phyloP scores from a whole-genome alignment of 2,888 invertebrate species.

The Melinaea marsaeus region DNA sequence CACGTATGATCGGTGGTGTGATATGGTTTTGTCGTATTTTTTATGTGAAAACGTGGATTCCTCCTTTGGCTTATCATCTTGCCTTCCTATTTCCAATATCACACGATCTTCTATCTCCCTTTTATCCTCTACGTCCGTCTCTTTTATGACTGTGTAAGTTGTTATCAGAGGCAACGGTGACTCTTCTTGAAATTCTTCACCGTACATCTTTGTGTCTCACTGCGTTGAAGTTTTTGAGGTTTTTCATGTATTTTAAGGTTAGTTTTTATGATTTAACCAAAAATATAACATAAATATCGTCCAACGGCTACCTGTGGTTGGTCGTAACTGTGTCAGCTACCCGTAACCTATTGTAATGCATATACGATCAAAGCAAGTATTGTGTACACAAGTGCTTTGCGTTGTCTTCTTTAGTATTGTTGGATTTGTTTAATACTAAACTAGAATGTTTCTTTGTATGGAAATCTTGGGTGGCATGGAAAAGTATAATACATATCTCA shows the following conservation, averaged over 20 bases:
- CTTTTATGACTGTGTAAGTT: slow-evolving; percentile 62
- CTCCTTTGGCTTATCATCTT: slow-evolving; percentile 66
- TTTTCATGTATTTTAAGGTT: not conserved
- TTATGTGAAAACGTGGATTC: slow-evolving; percentile 72
- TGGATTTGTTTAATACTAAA: slow-evolving; percentile 34
- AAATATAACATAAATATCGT: slow-evolving; percentile 24
- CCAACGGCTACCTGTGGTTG: slow-evolving; percentile 46
- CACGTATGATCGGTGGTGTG: slow-evolving; percentile 69
- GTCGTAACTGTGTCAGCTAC: slow-evolving; percentile 65
- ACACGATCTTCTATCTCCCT: slow-evolving; percentile 62
- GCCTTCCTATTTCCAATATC: slow-evolving; percentile 72
- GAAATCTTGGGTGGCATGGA: not conserved
- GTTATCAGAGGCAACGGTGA: slow-evolving; percentile 64
- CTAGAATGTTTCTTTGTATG: not conserved
- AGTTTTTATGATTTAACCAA: not conserved
- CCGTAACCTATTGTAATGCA: slow-evolving; percentile 69
- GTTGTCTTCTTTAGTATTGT: slow-evolving; percentile 44
- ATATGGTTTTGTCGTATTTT: slow-evolving; percentile 73
- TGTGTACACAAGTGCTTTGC: slow-evolving; percentile 70
- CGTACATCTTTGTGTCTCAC: slow-evolving; percentile 50
- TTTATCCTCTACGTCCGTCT: slow-evolving; percentile 59
- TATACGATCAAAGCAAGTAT: slow-evolving; percentile 70
- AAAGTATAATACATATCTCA: too few relatives aligned
- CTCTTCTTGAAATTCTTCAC: slow-evolving; percentile 60
- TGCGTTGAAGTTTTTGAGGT: not conserved